Evolutionary conservation across 2,888 invertebrate species (phyloP).

Genomic region (Hirtodrosophila duncani): DNA sequence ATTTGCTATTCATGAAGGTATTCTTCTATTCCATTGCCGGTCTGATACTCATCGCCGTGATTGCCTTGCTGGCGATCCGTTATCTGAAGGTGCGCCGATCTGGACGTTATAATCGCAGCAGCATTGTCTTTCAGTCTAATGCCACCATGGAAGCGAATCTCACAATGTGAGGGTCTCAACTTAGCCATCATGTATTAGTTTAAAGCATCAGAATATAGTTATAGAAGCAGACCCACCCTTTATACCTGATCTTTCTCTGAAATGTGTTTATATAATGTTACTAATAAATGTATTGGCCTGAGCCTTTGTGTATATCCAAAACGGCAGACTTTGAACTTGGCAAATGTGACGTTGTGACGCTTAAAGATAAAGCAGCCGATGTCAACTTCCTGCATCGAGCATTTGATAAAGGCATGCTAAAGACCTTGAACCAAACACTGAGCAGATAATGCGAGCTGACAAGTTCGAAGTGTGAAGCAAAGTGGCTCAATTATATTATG

Average conservation of each 20-base stretch:
- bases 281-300: too few relatives aligned
- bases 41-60: conserved; percentile 31
- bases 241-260: too few relatives aligned
- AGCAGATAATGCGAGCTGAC: too few relatives aligned
- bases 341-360: too few relatives aligned
- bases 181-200: background rate
- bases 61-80: conserved; percentile 37
- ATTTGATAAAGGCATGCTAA: conserved; percentile 29
- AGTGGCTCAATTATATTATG: too few relatives aligned
- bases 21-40: conserved; percentile 54
- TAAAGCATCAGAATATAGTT: background rate
- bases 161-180: conserved; percentile 22
- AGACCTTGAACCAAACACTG: conserved; percentile 41
- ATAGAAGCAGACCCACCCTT: too few relatives aligned
- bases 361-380: background rate
- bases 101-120: conserved; percentile 66
- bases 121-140: conserved; percentile 76
- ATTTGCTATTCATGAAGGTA: conserved; percentile 65
- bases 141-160: conserved; percentile 73
- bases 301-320: too few relatives aligned
- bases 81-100: conserved; percentile 54
- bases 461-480: too few relatives aligned
- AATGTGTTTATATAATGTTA: too few relatives aligned
- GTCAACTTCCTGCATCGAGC: conserved; percentile 29
- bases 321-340: too few relatives aligned